Evolutionary conservation across 2,888 invertebrate genomes (phyloP), one percentile per base, ranked within the genome.

Genomic region (Andrena hattorfiana): DNA sequence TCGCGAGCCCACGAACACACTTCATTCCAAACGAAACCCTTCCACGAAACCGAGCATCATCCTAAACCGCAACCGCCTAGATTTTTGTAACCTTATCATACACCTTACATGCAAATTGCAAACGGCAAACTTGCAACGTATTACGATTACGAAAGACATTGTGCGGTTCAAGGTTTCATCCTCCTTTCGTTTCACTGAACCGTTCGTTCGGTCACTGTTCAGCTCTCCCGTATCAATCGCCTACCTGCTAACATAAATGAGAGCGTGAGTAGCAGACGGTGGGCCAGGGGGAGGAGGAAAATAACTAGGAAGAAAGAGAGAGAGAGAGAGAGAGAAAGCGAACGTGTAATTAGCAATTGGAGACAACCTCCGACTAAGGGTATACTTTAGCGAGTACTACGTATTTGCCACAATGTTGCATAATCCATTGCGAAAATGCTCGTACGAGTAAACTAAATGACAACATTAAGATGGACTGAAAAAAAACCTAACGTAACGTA

Each of bases 381-480:
- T 84, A 87, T 81, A 86, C 84, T 83, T 69, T 86, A 88, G 85
- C 76, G 83, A 87, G 85, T 86, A 87, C 82, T 80, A 83, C 49
- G 69, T 85, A 85, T 89, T 90, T 89, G 87, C 85, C 88, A 89
- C 90, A 87, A 89, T 85, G 89, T 90, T 90, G 90, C 89, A 89
- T 91, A 89, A 91, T 88, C 85, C 76, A 89, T 87, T 83, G 78
- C 83, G 87, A 86, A 83, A 86, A 87, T 87, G 73, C 81, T 83
- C 63, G 83, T 84, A 83, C 83, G 82, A 83, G 80, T 83, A 81
- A 81, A 87, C 67, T 81, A 89, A 88, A 87, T 79, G 84, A 87
- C 82, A 89, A 73, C 89, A 89, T 84, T 84, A 84, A 89, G 87
- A 87, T 86, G 91, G 91, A 92, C 92, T 90, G 91, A 91, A 84